Conservation (phyloP, 2,888 invertebrate genomes). For the Apotomis betuletana region DNA sequence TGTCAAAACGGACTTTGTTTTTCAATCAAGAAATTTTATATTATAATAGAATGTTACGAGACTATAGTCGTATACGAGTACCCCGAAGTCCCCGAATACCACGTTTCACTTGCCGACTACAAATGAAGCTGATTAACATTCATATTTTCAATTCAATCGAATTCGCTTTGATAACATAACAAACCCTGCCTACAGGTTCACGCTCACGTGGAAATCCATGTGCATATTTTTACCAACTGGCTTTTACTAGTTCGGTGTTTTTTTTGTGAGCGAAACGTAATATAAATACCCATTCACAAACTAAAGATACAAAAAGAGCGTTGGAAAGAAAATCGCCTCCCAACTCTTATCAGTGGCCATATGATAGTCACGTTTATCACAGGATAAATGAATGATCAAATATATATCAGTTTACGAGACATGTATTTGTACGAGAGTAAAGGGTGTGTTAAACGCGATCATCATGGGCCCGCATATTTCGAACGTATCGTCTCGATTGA, state of each 20-base stretch:
- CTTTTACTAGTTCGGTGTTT: neutral
- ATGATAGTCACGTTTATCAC: no score
- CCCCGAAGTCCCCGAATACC: no score
- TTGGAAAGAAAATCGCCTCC: neutral
- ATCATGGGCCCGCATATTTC: no score
- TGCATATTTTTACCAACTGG: conserved; percentile 16
- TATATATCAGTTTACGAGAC: no score
- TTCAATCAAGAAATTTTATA: neutral
- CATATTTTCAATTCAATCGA: conserved; percentile 11
- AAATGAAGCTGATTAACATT: neutral
- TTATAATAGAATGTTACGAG: conserved; percentile 1
- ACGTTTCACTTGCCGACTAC: conserved; percentile 6
- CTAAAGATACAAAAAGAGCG: neutral
- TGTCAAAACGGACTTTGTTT: neutral
- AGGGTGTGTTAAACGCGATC: no score
- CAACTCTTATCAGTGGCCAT: no score
- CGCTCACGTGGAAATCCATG: conserved; percentile 36
- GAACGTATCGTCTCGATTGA: neutral
- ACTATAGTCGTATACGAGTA: no score
- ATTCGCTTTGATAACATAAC: neutral
- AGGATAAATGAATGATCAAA: no score
- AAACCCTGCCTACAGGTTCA: neutral
- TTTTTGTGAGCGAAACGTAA: neutral
- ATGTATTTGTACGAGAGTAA: no score
- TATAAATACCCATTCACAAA: neutral